A percentile compares a stretch with the other conserved stretches of the same genome.
These are phyloP conservation scores for Anticlea derivata DNA, from an alignment of 2,888 invertebrate genomes.

Conservation along the genomic window DNA sequence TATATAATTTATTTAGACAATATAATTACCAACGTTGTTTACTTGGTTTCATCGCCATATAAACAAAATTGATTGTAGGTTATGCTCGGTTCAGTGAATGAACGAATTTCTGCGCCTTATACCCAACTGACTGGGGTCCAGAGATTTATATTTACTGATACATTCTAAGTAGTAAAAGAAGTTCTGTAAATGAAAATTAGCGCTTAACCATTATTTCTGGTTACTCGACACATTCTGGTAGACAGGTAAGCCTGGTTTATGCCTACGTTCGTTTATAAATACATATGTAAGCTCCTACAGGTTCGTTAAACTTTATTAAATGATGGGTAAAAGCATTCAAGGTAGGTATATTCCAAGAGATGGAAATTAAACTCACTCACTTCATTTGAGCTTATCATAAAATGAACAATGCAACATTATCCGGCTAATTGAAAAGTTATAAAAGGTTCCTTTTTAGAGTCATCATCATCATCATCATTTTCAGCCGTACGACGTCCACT, in stretches of 20 bases:
- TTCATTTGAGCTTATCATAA: constrained; percentile 1
- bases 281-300: not conserved
- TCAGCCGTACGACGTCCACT: too few species aligned
- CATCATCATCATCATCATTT: too few species aligned
- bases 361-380: constrained; percentile 10
- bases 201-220: constrained; percentile 14
- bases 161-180: constrained; percentile 2
- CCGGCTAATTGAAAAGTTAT: not conserved
- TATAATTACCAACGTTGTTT: too few species aligned
- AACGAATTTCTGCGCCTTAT: too few species aligned
- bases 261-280: constrained; percentile 2
- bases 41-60: constrained; percentile 8
- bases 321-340: constrained; percentile 18
- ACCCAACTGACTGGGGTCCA: too few species aligned
- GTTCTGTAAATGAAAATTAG: constrained; percentile 6
- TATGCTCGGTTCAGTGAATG: too few species aligned
- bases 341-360: not conserved
- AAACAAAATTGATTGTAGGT: constrained; percentile 19
- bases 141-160: too few species aligned
- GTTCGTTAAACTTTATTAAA: constrained; percentile 12
- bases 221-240: not conserved
- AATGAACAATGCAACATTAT: not conserved
- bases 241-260: not conserved
- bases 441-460: too few species aligned
- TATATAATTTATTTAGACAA: too few species aligned